Percentiles rank a stretch among this genome's conserved stretches.
Evolutionary conservation across 2,113 vertebrate species (phyloP).

Genomic region (Muntiacus muntjak): DNA sequence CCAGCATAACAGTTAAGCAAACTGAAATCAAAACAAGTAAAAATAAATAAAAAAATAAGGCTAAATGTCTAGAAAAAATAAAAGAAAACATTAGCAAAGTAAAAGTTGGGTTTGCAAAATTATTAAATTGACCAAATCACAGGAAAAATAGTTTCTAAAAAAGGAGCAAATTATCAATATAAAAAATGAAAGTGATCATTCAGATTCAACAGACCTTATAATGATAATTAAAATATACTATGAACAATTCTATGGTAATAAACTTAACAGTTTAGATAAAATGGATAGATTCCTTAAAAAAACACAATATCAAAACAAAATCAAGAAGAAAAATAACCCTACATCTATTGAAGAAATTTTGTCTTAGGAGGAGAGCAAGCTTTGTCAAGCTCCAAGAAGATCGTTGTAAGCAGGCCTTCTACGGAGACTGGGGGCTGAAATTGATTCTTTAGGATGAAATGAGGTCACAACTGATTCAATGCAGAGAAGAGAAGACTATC

Average conservation of each 20-base stretch:
- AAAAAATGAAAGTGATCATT: too few species aligned
- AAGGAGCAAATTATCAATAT: accelerated
- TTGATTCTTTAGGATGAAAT: background rate
- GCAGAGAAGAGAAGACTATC: background rate
- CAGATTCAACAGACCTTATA: too few species aligned
- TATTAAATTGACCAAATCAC: too few species aligned
- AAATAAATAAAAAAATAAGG: background rate
- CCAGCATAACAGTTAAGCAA: background rate
- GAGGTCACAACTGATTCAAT: background rate
- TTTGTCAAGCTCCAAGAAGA: background rate
- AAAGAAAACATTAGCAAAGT: background rate
- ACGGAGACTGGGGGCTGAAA: background rate
- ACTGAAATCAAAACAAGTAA: background rate
- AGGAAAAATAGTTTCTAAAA: too few species aligned
- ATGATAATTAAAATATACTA: too few species aligned
- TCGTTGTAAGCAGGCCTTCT: background rate
- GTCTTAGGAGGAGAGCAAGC: background rate
- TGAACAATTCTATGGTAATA: background rate
- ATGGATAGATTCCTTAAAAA: too few species aligned
- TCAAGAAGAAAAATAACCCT: background rate
- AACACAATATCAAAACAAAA: background rate
- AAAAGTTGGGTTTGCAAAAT: background rate
- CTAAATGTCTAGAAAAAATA: background rate
- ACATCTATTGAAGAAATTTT: background rate
- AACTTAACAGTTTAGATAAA: background rate